phyloP scores from a whole-genome alignment of 2,888 invertebrate species.

The Drosophila mimica region DNA sequence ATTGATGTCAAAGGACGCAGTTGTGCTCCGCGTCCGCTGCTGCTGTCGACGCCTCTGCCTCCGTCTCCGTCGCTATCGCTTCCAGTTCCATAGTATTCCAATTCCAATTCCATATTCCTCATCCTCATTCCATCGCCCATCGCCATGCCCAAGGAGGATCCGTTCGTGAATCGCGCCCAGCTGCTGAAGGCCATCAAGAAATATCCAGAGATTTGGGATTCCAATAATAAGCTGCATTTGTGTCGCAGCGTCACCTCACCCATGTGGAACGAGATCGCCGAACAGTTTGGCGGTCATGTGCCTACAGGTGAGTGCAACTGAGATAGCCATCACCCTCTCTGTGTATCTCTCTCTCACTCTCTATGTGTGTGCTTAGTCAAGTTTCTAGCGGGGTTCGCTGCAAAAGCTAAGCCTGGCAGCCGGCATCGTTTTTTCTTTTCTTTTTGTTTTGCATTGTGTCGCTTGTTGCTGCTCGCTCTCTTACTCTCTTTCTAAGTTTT shows the following conservation, averaged over 20 bases:
- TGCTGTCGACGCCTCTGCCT: conserved; percentile 30
- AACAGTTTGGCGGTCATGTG: conserved; percentile 83
- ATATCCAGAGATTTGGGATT: conserved; percentile 83
- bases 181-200: conserved; percentile 83
- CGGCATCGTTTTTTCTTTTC: conserved; percentile 35
- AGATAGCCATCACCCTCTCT: conserved; percentile 1
- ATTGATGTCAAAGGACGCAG: conserved; percentile 85
- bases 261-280: conserved; percentile 84
- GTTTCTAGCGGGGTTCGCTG: conserved; percentile 19
- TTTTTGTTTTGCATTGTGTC: conserved; percentile 33
- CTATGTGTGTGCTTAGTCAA: conserved; percentile 6
- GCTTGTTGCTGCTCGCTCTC: conserved; percentile 19
- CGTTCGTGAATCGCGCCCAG: conserved; percentile 83
- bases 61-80: conserved; percentile 9
- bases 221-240: conserved; percentile 83
- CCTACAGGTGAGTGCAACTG: conserved; percentile 78
- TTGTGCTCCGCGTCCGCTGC: conserved; percentile 71
- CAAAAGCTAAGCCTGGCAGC: conserved; percentile 28
- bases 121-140: conserved; percentile 2
- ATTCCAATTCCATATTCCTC: conserved; percentile 16
- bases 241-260: conserved; percentile 83
- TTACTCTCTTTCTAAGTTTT: conserved; percentile 5
- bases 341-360: not conserved
- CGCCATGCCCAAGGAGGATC: conserved; percentile 82
- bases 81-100: conserved; percentile 13